Conservation (phyloP, 2,888 invertebrate genomes). For the Drosophila flavopinicola region DNA sequence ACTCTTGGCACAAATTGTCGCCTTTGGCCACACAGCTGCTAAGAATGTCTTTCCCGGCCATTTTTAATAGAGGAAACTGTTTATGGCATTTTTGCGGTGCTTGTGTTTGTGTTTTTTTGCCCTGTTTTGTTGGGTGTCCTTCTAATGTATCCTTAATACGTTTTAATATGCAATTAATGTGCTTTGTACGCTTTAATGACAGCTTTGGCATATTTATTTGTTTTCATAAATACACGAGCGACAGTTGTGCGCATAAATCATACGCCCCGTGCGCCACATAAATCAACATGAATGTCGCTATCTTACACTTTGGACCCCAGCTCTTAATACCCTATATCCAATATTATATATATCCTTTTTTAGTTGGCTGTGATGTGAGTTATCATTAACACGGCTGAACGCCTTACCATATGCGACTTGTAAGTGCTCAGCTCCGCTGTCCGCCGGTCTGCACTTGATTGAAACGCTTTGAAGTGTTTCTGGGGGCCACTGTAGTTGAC, state of each 20-base stretch:
- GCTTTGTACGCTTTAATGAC: slow-evolving; percentile 45
- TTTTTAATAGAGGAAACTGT: slow-evolving; percentile 55
- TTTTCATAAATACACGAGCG: slow-evolving; percentile 51
- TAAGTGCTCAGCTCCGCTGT: slow-evolving; percentile 14
- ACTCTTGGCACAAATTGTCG: slow-evolving; percentile 58
- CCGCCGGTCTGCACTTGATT: slow-evolving; percentile 33
- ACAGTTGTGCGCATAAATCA: slow-evolving; percentile 54
- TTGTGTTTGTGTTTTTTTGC: too few relatives aligned
- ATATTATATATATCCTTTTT: background rate
- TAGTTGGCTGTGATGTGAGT: slow-evolving; percentile 7
- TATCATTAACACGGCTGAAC: slow-evolving; percentile 40
- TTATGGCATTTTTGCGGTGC: slow-evolving; percentile 38
- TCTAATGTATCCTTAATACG: slow-evolving; percentile 64
- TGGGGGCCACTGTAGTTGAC: slow-evolving; percentile 42
- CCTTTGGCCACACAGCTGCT: slow-evolving; percentile 37
- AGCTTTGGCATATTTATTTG: slow-evolving; percentile 50
- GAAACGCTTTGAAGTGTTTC: slow-evolving; percentile 33
- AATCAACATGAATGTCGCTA: slow-evolving; percentile 61
- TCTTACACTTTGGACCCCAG: slow-evolving; percentile 4
- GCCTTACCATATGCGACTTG: slow-evolving; percentile 26
- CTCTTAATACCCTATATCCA: slow-evolving; percentile 1
- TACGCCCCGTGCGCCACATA: slow-evolving; percentile 53
- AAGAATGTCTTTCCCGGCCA: slow-evolving; percentile 35
- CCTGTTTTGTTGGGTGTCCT: slow-evolving; percentile 31
- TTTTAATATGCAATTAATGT: slow-evolving; percentile 73